Evolutionary conservation across 1,140 invertebrate genomes (phyloP).

Genomic region (Drosophila leontia): DNA sequence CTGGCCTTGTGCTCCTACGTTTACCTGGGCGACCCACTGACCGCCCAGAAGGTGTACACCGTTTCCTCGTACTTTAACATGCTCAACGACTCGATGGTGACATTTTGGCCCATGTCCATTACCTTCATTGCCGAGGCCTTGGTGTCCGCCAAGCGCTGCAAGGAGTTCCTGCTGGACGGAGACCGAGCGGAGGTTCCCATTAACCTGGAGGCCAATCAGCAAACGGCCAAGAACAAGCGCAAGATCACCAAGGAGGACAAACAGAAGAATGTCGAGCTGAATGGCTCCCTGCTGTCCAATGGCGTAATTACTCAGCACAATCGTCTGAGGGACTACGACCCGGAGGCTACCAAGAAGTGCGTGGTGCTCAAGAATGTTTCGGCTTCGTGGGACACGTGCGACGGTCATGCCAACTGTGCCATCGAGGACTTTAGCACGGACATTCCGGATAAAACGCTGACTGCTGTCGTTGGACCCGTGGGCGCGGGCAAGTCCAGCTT

Average conservation of each 20-base stretch:
- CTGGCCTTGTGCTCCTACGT: conserved; percentile 92
- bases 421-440: conserved; percentile 87
- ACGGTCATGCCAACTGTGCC: conserved; percentile 60
- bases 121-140: conserved; percentile 87
- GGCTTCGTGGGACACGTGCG: conserved; percentile 86
- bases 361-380: conserved; percentile 85
- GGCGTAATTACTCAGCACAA: conserved; percentile 28
- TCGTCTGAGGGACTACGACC: conserved; percentile 63
- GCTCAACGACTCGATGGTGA: conserved; percentile 90
- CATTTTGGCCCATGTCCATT: conserved; percentile 90
- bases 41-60: conserved; percentile 91
- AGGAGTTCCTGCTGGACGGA: conserved; percentile 86
- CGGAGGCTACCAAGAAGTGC: conserved; percentile 73
- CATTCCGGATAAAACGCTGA: conserved; percentile 88
- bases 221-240: conserved; percentile 52
- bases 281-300: conserved; percentile 54
- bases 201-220: conserved; percentile 39
- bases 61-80: conserved; percentile 91
- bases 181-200: conserved; percentile 66
- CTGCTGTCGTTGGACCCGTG: conserved; percentile 92
- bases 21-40: conserved; percentile 87
- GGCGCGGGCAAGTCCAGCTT: conserved; percentile 92
- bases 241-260: conserved; percentile 48
- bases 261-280: conserved; percentile 56
- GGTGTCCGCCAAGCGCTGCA: conserved; percentile 89